Percentiles rank a stretch among this genome's conserved stretches.
Conservation (phyloP, 2,797 vertebrate species). For the Sandelia bainsii region DNA sequence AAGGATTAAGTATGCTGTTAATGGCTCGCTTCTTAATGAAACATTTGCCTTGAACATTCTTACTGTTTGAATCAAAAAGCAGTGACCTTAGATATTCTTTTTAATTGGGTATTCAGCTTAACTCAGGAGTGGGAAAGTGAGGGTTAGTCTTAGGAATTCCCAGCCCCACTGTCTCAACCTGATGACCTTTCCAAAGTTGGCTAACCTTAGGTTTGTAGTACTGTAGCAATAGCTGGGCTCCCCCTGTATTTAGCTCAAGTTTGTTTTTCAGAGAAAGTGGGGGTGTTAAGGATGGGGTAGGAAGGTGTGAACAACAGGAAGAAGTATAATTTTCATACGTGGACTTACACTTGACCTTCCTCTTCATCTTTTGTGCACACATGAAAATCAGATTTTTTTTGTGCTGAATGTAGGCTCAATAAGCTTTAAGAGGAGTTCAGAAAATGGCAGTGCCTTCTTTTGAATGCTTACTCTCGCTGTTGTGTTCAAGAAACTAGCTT, state of each 20-base stretch:
- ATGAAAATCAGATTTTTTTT: slow-evolving; percentile 45
- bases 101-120: slow-evolving; percentile 62
- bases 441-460: slow-evolving; percentile 74
- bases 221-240: slow-evolving; percentile 77
- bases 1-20: slow-evolving; percentile 47
- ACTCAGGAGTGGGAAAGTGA: slow-evolving; percentile 78
- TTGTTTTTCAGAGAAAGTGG: slow-evolving; percentile 51
- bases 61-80: slow-evolving; percentile 71
- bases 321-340: slow-evolving; percentile 23
- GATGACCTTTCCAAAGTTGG: slow-evolving; percentile 75
- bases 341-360: slow-evolving; percentile 52
- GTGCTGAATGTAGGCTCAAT: slow-evolving; percentile 79
- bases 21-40: slow-evolving; percentile 53
- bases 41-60: slow-evolving; percentile 75
- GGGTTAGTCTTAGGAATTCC: slow-evolving; percentile 74
- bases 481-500: slow-evolving; percentile 64
- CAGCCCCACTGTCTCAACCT: slow-evolving; percentile 61
- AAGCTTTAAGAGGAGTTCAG: slow-evolving; percentile 74
- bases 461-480: slow-evolving; percentile 56
- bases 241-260: slow-evolving; percentile 63
- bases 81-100: slow-evolving; percentile 53
- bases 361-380: slow-evolving; percentile 61
- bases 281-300: slow-evolving; percentile 32
- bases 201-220: slow-evolving; percentile 72
- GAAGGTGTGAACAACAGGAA: slow-evolving; percentile 36